These are phyloP conservation scores for Teleiodes luculella DNA, from an alignment of 2,888 invertebrate species.

Conservation along the genomic window DNA sequence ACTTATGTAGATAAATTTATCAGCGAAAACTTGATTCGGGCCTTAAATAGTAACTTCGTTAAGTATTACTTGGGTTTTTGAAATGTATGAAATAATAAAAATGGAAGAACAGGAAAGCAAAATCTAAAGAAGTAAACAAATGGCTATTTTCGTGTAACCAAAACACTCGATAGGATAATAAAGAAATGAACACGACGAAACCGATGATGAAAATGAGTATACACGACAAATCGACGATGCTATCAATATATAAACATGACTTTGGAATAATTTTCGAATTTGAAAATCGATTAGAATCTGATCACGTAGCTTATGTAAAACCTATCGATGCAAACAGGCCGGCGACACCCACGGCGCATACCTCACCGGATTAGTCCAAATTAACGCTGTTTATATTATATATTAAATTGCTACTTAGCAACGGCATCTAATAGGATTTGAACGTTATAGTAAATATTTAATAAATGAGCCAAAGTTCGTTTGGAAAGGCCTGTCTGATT, in stretches of 20 bases:
- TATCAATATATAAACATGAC: neutral
- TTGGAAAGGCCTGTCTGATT: slow-evolving; percentile 7
- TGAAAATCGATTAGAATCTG: neutral
- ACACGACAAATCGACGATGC: no score
- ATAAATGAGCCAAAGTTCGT: slow-evolving; percentile 15
- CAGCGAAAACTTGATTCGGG: no score
- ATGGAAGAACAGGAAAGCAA: no score
- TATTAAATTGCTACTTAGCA: slow-evolving; percentile 46
- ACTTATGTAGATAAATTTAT: no score
- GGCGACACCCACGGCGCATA: slow-evolving; percentile 37
- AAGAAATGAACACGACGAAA: no score
- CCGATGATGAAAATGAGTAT: neutral
- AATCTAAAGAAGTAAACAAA: no score
- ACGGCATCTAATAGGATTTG: slow-evolving; percentile 37
- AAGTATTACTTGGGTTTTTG: no score
- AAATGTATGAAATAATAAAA: no score
- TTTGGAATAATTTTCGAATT: neutral
- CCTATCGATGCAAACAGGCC: slow-evolving; percentile 4
- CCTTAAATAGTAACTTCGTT: no score
- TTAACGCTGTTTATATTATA: slow-evolving; percentile 55
- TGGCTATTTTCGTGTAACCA: no score
- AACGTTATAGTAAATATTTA: slow-evolving; percentile 37
- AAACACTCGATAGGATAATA: no score
- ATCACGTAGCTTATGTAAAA: neutral
- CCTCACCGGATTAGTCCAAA: slow-evolving; percentile 55